Conservation (phyloP, 1,140 invertebrate species). For the Drosophila dunni region DNA sequence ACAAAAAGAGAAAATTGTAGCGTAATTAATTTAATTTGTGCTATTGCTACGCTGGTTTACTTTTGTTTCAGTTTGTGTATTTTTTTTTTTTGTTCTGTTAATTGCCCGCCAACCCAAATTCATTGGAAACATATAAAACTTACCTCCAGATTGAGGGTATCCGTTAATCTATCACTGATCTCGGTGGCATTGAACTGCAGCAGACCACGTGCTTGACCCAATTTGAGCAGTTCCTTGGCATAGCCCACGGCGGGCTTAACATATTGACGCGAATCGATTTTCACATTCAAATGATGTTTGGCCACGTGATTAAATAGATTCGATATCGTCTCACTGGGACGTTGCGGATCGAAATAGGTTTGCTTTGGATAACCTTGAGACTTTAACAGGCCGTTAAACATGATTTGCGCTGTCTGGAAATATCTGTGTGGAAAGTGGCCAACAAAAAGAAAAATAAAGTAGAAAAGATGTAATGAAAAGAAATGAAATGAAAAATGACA, state of each 20-base stretch:
- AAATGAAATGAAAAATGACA: slow-evolving; percentile 40
- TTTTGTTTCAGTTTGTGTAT: slow-evolving; percentile 12
- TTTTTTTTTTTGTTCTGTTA: slow-evolving; percentile 24
- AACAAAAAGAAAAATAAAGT: slow-evolving; percentile 4
- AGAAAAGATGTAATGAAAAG: slow-evolving; percentile 34
- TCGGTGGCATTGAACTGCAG: slow-evolving; percentile 87
- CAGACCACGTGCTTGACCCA: slow-evolving; percentile 89
- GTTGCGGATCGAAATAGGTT: slow-evolving; percentile 88
- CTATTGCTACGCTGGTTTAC: slow-evolving; percentile 24
- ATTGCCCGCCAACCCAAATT: slow-evolving; percentile 42
- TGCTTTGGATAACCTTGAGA: slow-evolving; percentile 90
- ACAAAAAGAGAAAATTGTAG: slow-evolving; percentile 62
- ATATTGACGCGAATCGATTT: slow-evolving; percentile 89
- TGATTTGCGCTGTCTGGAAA: slow-evolving; percentile 88
- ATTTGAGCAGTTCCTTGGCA: slow-evolving; percentile 88
- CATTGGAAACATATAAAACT: slow-evolving; percentile 19
- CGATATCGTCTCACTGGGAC: slow-evolving; percentile 88
- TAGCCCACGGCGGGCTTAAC: slow-evolving; percentile 91
- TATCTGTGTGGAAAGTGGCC: slow-evolving; percentile 86
- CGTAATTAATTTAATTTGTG: slow-evolving; percentile 77
- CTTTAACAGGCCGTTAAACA: slow-evolving; percentile 91
- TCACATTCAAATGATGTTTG: slow-evolving; percentile 89
- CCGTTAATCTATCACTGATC: slow-evolving; percentile 90
- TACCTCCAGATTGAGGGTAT: slow-evolving; percentile 90
- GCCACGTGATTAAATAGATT: slow-evolving; percentile 88